Base-by-base conservation (phyloP, 2,888 invertebrate species). In the Cephus pulcher region DNA sequence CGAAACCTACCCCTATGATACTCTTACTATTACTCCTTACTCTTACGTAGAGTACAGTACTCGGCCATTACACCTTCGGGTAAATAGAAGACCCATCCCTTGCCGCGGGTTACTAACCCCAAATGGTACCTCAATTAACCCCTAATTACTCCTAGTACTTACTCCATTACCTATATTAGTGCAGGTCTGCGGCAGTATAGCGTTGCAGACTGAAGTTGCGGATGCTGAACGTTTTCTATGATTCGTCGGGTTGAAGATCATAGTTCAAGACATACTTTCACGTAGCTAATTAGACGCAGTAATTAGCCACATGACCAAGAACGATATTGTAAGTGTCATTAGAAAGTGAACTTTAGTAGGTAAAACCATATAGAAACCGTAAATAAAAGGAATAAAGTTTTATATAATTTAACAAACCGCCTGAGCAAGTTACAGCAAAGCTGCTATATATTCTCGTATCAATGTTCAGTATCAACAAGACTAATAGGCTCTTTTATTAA, bases 71-170 rank as follows among this genome's bases (percentile, higher is more conserved):
- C 56, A 23, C 23, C 56, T 56, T 56, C 56, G 6, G 56, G 56
- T 56, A 56, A 56, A 56, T 56, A 56, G 56, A 56, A 56, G 56
- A 56, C 56, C 56, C 56, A 56, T 56, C 56, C 56, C 23, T 56
- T 23, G 6, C 56, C 23, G 9, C 56, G 6, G 23, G 56, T 9
- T 23, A 34, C 70, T 78, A 73, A 78, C 68, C 35, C 73, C 68
- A 73, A 71, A 76, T 75, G 75, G 76, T 75, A 73, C 68, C 73
- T 35, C 75, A 78, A 78, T 78, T 78, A 78, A 73, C 75, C 71
- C 40, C 32, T 75, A 78, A 71, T 73, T 77, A 74, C n/a, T 74
- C 70, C 56, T 32, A 75, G 56, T 75, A 12, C 32, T 56, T 23
- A 23, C 56, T 56, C 56, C 23, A 56, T 23, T 56, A 56, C 15